These are phyloP conservation scores for Sinella curviseta DNA, from an alignment of 1,140 invertebrate species.

Conservation along the genomic window DNA sequence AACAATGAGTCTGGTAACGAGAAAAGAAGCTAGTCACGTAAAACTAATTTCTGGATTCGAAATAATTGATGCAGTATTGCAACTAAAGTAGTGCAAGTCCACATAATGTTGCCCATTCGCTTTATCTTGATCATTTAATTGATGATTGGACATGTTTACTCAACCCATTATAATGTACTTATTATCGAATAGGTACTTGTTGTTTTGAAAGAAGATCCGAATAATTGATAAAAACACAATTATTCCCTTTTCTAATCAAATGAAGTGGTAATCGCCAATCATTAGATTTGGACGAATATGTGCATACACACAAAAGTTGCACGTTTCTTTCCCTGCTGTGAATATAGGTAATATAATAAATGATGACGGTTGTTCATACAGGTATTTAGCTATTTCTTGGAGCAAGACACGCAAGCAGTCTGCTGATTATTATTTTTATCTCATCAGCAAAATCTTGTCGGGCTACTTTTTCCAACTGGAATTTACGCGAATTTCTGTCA, in stretches of 20 bases:
- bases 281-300: neutral
- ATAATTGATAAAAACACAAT: slow-evolving; percentile 7
- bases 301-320: neutral
- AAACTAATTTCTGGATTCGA: neutral
- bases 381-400: neutral
- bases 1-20: no score
- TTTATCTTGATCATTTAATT: neutral
- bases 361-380: neutral
- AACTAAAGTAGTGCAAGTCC: neutral
- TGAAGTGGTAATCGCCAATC: neutral
- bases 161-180: neutral
- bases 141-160: slow-evolving; percentile 12
- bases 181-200: neutral
- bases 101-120: neutral
- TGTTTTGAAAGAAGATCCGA: slow-evolving; percentile 6
- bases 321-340: neutral
- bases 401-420: neutral
- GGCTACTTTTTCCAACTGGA: neutral
- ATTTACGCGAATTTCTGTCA: neutral
- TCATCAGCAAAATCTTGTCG: neutral
- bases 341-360: neutral
- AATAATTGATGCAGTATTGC: no score
- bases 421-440: neutral
- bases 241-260: neutral
- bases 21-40: neutral